These are phyloP conservation scores for Popillia japonica DNA, from an alignment of 1,140 invertebrate genomes.

Conservation along the genomic window DNA sequence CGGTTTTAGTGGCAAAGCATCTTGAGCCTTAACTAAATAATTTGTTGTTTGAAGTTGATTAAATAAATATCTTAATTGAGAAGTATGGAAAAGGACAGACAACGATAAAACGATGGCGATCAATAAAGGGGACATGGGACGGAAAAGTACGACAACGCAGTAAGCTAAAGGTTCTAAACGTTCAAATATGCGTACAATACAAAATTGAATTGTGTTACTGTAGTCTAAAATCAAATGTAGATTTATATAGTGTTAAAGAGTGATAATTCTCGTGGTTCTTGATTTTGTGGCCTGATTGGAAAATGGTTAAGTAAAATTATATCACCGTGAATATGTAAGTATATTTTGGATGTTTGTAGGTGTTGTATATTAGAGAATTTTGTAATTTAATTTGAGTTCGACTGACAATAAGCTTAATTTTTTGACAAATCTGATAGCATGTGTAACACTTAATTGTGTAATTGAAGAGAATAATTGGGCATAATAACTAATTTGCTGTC, in stretches of 20 bases:
- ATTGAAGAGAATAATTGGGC: too few species aligned
- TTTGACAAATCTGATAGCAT: too few species aligned
- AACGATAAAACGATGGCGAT: not conserved
- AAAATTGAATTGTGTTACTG: not conserved
- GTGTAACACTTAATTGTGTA: too few species aligned
- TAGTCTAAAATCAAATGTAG: not conserved
- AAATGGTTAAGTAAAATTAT: not conserved
- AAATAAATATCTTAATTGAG: not conserved
- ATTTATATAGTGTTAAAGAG: too few species aligned
- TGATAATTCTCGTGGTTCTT: too few species aligned
- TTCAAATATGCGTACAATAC: not conserved
- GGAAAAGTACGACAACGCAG: not conserved
- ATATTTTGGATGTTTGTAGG: not conserved
- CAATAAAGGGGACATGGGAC: slow-evolving; percentile 32
- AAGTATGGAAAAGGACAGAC: slow-evolving; percentile 2
- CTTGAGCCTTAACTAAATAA: not conserved
- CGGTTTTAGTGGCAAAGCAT: not conserved
- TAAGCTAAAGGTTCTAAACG: not conserved
- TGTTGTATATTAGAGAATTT: too few species aligned
- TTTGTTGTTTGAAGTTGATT: not conserved
- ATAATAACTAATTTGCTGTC: too few species aligned
- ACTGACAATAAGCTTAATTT: too few species aligned
- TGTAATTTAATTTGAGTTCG: too few species aligned
- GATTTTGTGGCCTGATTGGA: too few species aligned
- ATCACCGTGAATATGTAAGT: not conserved